Percentiles rank a stretch among this genome's conserved stretches.
Evolutionary conservation across 1,140 invertebrate species (phyloP).

Genomic region (Hylaeus anthracinus): DNA sequence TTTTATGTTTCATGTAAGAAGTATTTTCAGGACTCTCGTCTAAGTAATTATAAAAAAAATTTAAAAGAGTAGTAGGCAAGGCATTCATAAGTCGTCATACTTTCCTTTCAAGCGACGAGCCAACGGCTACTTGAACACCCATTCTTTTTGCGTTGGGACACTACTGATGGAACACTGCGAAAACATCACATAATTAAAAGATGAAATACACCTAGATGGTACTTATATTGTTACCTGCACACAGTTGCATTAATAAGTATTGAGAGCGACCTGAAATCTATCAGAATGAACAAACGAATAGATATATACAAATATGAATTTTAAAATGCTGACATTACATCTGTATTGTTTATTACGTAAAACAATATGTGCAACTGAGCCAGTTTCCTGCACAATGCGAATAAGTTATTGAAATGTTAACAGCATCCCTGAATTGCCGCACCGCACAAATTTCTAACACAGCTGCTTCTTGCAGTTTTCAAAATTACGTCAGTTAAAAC

Average conservation of each 20-base stretch:
- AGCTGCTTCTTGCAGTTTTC: conserved; percentile 50
- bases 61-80: conserved; percentile 57
- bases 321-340: conserved; percentile 42
- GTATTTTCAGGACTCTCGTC: conserved; percentile 63
- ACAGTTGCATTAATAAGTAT: conserved; percentile 53
- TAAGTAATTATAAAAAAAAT: conserved; percentile 43
- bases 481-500: conserved; percentile 58
- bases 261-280: conserved; percentile 51
- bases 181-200: conserved; percentile 69
- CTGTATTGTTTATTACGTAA: conserved; percentile 52
- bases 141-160: conserved; percentile 78
- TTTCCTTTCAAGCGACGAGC: conserved; percentile 80
- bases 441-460: conserved; percentile 47
- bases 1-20: conserved; percentile 11
- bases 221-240: conserved; percentile 54
- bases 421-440: conserved; percentile 45
- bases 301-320: conserved; percentile 47
- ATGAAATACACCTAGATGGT: conserved; percentile 66
- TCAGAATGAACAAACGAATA: conserved; percentile 50
- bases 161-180: conserved; percentile 73
- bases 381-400: conserved; percentile 43
- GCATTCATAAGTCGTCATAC: conserved; percentile 77
- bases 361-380: conserved; percentile 44
- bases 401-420: conserved; percentile 54
- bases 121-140: conserved; percentile 77